Evolutionary conservation across 1,140 invertebrate genomes (phyloP), one percentile per base, ranked within the genome.

Genomic region (Drosophila obscura): DNA sequence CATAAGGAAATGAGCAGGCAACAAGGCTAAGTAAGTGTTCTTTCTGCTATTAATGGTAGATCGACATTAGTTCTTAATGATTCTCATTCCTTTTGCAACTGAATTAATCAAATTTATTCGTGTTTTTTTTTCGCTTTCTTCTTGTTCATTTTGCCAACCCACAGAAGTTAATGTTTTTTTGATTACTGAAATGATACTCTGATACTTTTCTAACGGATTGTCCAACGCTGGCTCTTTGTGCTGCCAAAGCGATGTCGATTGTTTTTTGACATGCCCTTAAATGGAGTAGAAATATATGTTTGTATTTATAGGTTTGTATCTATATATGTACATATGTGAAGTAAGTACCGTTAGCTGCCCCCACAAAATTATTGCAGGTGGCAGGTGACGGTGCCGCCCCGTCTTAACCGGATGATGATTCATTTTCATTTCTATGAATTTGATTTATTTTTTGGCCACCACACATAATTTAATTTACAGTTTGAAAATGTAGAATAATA

Each of bases 111-210:
- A 22, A 26, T 19, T 15, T 15, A 46, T 68, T 68, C 58, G 9
- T 7, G n/a, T 43, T 57, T 22, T 19, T 43, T 31, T 31, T 41
- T 66, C 24, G 11, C n/a, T 35, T 57, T 50, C 50, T 65, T 49
- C 19, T 64, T 28, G 55, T 66, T 41, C 59, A 19, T 59, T 53
- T 41, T 53, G 0, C 52, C 35, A 2, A 46, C 48, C 68, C 58
- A 59, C 53, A 64, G 68, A 72, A 69, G 68, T 71, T 31, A 5
- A 5, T 41, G 2, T 60, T 57, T 58, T 46, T 60, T 71, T 48
- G 39, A 58, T 51, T 58, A 50, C 41, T 44, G 2, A 24, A 61
- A 44, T 8, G 41, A 60, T 57, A 63, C 31, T 63, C 24, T 6
- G 52, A 43, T 35, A 31, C 16, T 45, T 59, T 15, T 58, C 44